These are phyloP conservation scores for Bergia sp. DNA, from an alignment of 92 coral and sea anemone species.

Conservation along the genomic window DNA sequence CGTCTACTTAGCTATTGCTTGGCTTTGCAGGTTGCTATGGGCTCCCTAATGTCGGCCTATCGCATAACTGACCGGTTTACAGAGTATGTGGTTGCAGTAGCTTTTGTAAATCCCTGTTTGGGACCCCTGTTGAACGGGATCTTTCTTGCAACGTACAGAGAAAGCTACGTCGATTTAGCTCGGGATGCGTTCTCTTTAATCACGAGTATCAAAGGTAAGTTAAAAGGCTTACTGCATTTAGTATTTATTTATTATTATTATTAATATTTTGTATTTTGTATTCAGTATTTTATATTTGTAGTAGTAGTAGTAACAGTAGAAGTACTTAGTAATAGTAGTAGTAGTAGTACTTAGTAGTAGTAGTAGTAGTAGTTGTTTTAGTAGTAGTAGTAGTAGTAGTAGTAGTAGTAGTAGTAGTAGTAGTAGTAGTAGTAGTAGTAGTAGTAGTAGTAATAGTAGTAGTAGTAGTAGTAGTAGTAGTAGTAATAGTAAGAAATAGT, in stretches of 20 bases:
- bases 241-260: neutral
- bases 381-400: too few relatives aligned
- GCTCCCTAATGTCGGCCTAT: conserved; percentile 72
- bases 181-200: neutral
- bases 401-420: too few relatives aligned
- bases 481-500: too few relatives aligned
- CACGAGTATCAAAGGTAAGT: conserved; percentile 11
- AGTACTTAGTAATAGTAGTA: too few relatives aligned
- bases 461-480: too few relatives aligned
- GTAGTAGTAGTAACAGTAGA: too few relatives aligned
- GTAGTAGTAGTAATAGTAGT: too few relatives aligned
- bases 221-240: neutral
- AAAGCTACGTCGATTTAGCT: conserved; percentile 58
- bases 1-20: neutral
- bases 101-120: conserved; percentile 71
- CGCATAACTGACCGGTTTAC: conserved; percentile 55
- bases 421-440: too few relatives aligned
- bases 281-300: too few relatives aligned
- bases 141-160: conserved; percentile 66
- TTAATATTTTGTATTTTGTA: too few relatives aligned
- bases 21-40: conserved; percentile 70
- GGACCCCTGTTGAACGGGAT: conserved; percentile 69
- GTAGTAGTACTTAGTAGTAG: too few relatives aligned
- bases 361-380: too few relatives aligned
- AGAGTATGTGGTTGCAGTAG: conserved; percentile 68